Conservation (phyloP, 2,113 vertebrate species). For the Columbina picui region DNA sequence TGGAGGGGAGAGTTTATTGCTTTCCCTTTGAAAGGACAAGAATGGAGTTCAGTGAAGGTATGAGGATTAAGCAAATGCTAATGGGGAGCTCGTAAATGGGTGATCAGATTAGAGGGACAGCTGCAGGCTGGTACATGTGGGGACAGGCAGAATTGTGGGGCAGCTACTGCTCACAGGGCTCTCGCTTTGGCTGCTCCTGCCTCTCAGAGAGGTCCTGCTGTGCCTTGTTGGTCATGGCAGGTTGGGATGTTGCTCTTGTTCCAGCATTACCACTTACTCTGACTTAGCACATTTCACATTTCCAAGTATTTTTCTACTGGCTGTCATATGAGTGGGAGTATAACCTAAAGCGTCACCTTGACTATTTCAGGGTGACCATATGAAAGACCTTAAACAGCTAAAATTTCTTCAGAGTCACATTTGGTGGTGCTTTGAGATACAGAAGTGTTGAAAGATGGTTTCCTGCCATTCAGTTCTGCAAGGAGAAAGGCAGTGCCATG, state of each 20-base stretch:
- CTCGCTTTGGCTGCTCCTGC: background rate
- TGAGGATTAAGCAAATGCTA: slow-evolving; percentile 59
- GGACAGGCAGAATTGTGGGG: slow-evolving; percentile 17
- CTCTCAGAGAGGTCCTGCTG: background rate
- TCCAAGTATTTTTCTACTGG: background rate
- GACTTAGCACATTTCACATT: background rate
- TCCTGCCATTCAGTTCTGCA: background rate
- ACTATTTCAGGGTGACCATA: background rate
- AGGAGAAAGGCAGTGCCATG: background rate
- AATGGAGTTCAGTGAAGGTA: slow-evolving; percentile 31
- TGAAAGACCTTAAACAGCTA: background rate
- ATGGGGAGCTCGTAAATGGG: background rate
- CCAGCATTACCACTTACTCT: background rate
- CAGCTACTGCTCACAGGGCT: background rate
- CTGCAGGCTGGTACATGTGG: slow-evolving; percentile 14
- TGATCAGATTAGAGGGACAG: slow-evolving; percentile 48
- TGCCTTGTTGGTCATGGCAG: background rate
- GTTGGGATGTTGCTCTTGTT: background rate
- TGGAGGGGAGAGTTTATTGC: slow-evolving; percentile 17
- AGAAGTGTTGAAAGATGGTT: background rate
- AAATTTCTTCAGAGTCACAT: background rate
- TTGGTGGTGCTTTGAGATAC: background rate
- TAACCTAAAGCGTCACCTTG: background rate
- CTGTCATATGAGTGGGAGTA: background rate
- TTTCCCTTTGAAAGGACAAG: slow-evolving; percentile 13